Base-by-base conservation (phyloP, 1,140 invertebrate species). In the Aphidius ervi region DNA sequence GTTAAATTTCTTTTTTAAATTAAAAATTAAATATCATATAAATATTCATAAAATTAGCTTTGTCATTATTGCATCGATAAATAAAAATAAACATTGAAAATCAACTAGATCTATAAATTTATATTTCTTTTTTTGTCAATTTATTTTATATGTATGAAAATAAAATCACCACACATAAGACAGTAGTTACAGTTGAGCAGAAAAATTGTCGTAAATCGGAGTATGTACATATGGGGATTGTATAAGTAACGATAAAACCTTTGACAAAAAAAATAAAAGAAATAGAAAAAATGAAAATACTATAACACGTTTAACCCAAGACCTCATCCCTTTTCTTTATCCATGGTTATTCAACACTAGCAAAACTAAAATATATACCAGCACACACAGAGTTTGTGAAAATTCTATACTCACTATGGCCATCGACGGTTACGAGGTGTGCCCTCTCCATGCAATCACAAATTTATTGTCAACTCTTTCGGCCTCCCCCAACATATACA, bases 251-350 rank as follows among this genome's bases (percentile, higher is more conserved):
- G 68, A 63, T 64, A 68, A 64, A 69, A 71, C 70, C 67, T 71
- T 69, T 71, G 68, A 71, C 68, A 68, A 65, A 62, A n/a, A 46
- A 31, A 31, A 31, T 3, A 31, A 31, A 31, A 31, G 4, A 31
- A 31, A 31, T 31, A 3, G 4, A 31, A 31, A 31, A 31, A 16
- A 16, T 16, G 16, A 16, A 16, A 63, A 62, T 61, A 64, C 65
- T 63, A 64, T 69, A 71, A 67, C 66, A 67, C 67, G 67, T 71
- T 71, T 71, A 68, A 69, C 68, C 70, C 63, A 61, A 65, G 63
- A 53, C 58, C 23, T 31, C 23, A 31, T 31, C 23, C 23, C 23
- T 1, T 31, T 31, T 31, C 23, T 31, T 3, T 31, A 31, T 31
- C 23, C 23, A 2, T 31, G 23, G 23, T 31, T 31, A 31, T 31